Conservation (phyloP, 1,140 invertebrate genomes). For the Archivesica marissinica region DNA sequence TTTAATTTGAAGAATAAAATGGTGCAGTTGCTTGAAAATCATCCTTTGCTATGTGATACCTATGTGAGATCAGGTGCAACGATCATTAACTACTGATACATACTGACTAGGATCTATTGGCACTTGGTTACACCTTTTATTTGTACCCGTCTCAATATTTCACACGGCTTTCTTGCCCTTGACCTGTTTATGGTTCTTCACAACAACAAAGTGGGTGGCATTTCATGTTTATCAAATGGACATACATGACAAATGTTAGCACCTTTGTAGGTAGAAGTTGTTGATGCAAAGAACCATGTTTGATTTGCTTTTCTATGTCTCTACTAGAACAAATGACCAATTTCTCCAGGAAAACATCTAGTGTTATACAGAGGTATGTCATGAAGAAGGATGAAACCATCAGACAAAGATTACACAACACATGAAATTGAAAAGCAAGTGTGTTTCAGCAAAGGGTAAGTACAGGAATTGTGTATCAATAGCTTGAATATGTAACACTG, state of each 20-base stretch:
- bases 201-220: neutral
- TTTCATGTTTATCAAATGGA: neutral
- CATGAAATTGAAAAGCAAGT: neutral
- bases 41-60: too few relatives aligned
- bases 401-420: neutral
- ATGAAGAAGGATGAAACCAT: neutral
- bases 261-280: slow-evolving; percentile 1
- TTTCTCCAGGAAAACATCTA: too few relatives aligned
- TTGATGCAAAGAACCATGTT: neutral
- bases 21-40: too few relatives aligned
- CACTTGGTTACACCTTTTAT: slow-evolving; percentile 17
- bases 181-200: neutral
- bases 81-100: slow-evolving; percentile 2
- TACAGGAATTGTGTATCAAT: slow-evolving; percentile 7
- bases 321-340: too few relatives aligned
- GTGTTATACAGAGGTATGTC: neutral
- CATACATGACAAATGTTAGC: slow-evolving; percentile 6
- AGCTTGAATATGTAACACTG: slow-evolving; percentile 22
- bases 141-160: neutral
- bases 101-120: slow-evolving; percentile 33
- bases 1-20: too few relatives aligned
- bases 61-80: neutral
- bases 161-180: neutral
- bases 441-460: too few relatives aligned
- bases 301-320: neutral